Percentiles rank a stretch among this genome's conserved stretches.
Evolutionary conservation across 2,113 vertebrate genomes (phyloP).

Genomic region (Bothrops jararaca): DNA sequence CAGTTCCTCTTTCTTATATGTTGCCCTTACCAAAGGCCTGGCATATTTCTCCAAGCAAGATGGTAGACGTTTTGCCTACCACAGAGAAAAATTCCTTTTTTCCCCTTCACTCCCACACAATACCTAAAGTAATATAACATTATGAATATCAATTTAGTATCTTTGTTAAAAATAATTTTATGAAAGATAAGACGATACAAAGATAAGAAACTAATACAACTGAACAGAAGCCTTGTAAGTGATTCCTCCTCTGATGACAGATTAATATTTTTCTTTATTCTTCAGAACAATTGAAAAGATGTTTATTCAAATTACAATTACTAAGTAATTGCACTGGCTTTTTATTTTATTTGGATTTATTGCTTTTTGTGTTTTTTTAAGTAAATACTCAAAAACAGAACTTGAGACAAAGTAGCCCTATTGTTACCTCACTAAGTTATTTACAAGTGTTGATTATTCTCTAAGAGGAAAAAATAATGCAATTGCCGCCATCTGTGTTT

Average conservation of each 20-base stretch:
- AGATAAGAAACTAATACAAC: background rate
- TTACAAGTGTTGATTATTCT: slow-evolving; percentile 45
- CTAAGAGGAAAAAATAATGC: slow-evolving; percentile 27
- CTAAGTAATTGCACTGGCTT: slow-evolving; percentile 33
- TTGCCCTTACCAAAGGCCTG: background rate
- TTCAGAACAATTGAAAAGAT: background rate
- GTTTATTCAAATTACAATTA: slow-evolving; percentile 15
- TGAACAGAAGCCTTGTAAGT: background rate
- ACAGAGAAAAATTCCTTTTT: background rate
- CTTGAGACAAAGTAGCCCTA: slow-evolving; percentile 37
- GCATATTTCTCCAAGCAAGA: background rate
- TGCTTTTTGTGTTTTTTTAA: background rate
- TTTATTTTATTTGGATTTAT: slow-evolving; percentile 13
- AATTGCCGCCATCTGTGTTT: slow-evolving; percentile 41
- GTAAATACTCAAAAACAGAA: slow-evolving; percentile 46
- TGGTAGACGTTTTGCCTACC: background rate
- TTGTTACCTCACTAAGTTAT: slow-evolving; percentile 42
- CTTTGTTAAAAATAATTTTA: background rate
- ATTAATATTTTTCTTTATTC: background rate
- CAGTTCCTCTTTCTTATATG: background rate
- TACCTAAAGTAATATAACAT: background rate
- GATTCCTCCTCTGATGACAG: background rate
- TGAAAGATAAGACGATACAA: background rate
- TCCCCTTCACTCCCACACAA: background rate
- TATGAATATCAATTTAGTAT: background rate